Base-by-base conservation (phyloP, 2,888 invertebrate species). In the Pseudoips prasinana region DNA sequence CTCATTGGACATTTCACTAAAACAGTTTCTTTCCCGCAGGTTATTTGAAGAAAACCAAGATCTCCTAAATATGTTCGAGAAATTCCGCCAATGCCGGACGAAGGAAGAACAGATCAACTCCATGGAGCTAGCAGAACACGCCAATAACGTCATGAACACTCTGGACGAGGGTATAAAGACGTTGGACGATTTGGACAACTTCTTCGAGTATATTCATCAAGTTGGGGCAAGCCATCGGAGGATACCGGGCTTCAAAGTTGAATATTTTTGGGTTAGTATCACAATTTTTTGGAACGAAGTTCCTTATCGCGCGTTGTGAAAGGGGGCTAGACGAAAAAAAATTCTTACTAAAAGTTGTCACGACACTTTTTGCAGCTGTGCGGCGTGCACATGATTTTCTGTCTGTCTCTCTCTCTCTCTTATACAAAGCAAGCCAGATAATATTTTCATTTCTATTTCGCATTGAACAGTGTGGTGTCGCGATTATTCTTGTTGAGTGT, bases 101-200 rank as follows among this genome's bases (percentile, higher is more conserved):
- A 93, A 92, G 68, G 95, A 96, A 65, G 93, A 95, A 58, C 95
- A 96, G 71, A 92, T 93, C 44, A 92, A 92, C 65, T 95, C 95
- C 37, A 92, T 94, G 90, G 95, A 95, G 76, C 85, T 97, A 42
- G 94, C 94, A 3, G 94, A 96, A 55, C 97, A 97, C 70, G 96
- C 96, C 29, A 94, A 92, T 65, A 94, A 94, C 60, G 96, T 97
- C 14, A 97, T 97, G 96, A 92, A 92, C 61, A 95, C 96, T 1
- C 79, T 97, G 42, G 96, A 97, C 71, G 96, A 96, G 67, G 95
- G 96, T 42, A 96, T 97, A 80, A 94, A 94, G 69, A 93, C 94
- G 10, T 90, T 97, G 39, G 96, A 96, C 65, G 94, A 96, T 73
- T 89, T 95, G 79, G 96, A 96, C 77, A 92, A 92, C 64, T 96